Conservation (phyloP, 2,888 invertebrate species). For the Physocephala rufipes region DNA sequence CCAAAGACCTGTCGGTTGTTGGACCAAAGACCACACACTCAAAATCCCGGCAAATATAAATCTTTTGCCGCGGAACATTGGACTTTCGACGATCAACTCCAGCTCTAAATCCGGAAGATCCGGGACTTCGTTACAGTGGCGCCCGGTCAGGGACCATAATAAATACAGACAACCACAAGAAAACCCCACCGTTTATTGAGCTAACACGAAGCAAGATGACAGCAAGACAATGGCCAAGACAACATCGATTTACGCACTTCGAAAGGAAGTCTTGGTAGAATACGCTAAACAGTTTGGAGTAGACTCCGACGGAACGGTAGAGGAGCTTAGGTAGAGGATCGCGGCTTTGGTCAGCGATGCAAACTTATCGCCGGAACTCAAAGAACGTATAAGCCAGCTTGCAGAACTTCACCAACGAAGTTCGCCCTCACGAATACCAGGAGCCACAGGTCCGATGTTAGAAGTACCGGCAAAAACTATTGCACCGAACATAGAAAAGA, state of each 20-base stretch:
- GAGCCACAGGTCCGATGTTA: background rate
- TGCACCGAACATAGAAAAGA: background rate
- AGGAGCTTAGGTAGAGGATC: background rate
- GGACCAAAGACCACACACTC: too few relatives aligned
- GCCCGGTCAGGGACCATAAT: background rate
- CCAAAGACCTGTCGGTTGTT: too few relatives aligned
- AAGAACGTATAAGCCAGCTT: too few relatives aligned
- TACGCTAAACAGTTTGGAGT: background rate
- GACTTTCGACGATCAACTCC: background rate
- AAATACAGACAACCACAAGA: background rate
- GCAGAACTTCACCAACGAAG: background rate
- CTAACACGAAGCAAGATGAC: too few relatives aligned
- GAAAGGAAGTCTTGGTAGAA: background rate
- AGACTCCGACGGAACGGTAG: background rate
- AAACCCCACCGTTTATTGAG: background rate
- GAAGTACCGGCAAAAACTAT: background rate
- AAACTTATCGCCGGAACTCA: too few relatives aligned
- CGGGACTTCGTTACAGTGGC: slow-evolving; percentile 8
- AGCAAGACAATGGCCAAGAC: background rate
- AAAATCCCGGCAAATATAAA: background rate
- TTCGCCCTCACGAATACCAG: background rate
- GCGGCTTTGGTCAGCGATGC: background rate
- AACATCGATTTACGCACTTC: background rate
- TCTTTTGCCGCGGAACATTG: background rate
- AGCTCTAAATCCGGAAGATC: background rate